Percentiles rank a stretch among this genome's conserved stretches.
These are phyloP conservation scores for Brachionus plicatilis DNA, from an alignment of 1,140 invertebrate genomes.

Conservation along the genomic window DNA sequence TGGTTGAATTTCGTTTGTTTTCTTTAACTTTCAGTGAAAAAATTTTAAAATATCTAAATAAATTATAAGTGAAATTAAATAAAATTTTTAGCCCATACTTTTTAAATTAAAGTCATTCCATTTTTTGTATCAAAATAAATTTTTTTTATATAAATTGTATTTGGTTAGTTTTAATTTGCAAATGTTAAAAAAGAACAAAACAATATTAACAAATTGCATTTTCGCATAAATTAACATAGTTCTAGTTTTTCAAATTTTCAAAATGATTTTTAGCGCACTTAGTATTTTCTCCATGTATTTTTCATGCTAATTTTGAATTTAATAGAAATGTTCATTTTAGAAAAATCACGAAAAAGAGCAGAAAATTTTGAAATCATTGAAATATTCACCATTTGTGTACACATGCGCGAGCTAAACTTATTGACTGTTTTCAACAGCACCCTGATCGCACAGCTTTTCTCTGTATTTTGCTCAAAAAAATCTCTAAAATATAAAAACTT, in stretches of 20 bases:
- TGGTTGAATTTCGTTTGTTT: no score
- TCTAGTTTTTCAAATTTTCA: constrained; percentile 1
- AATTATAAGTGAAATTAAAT: no score
- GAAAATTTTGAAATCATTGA: not conserved
- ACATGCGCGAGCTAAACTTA: not conserved
- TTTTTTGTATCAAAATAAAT: no score
- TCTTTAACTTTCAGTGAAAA: no score
- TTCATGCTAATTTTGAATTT: not conserved
- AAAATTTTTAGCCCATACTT: no score
- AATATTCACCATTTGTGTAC: not conserved
- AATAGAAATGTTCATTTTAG: not conserved
- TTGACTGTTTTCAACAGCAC: constrained; percentile 5
- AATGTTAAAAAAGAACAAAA: not conserved
- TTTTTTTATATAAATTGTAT: no score
- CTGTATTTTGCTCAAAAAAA: not conserved
- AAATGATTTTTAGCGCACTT: not conserved
- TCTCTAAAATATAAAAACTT: not conserved
- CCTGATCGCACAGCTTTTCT: not conserved
- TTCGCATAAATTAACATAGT: not conserved
- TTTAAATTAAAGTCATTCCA: no score
- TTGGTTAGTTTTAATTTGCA: not conserved
- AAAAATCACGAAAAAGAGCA: not conserved
- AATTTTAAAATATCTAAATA: no score
- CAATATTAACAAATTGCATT: not conserved
- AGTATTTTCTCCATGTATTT: not conserved